Evolutionary conservation across 37 sponge, comb jelly and placozoan species (phyloP), one percentile per base, ranked within the genome.

Genomic region (Chondrosia reniformis): DNA sequence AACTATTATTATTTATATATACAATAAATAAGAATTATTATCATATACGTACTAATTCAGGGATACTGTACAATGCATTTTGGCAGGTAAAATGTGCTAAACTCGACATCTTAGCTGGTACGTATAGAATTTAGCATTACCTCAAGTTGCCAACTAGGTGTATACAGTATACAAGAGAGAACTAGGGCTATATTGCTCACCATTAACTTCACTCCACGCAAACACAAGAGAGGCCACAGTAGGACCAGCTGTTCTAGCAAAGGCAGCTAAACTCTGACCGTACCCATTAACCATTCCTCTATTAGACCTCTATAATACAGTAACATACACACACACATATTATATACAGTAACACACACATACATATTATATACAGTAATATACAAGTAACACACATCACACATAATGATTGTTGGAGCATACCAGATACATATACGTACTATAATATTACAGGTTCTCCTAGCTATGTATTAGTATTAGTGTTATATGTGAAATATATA

Each of bases 181-280:
- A 19, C 10, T 15, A 49, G 10, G 15, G 15, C 10, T 19, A 49
- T 19, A 19, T 15, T 19, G 2, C 67, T n/a, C 27, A 83, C 81
- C 81, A 76, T 84, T 84, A 27, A 40, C 39, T n/a, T 74, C 83
- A 54, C 86, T 94, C 95, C 95, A 94, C 13, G 95, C 91, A 87
- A 93, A 93, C 52, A 93, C 27, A 12, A 76, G 67, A 27, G 94
- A 67, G 0, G 85, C 92, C 17, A 79, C 22, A 27, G 82, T 32
- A 2, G 95, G 95, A 5, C 86, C 92, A 10, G 86, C n/a, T 43
- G 71, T 49, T 2, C 95, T 78, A 8, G 71, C 74, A 37, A 95
- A 12, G 24, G 92, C 83, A 27, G 67, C 92, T 22, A 78, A 75
- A 46, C 89, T 76, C 76, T 90, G 92, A 1, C 84, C 84, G 22